phyloP scores from a whole-genome alignment of 2,113 vertebrate species.

The Zosterops hypoxanthus region DNA sequence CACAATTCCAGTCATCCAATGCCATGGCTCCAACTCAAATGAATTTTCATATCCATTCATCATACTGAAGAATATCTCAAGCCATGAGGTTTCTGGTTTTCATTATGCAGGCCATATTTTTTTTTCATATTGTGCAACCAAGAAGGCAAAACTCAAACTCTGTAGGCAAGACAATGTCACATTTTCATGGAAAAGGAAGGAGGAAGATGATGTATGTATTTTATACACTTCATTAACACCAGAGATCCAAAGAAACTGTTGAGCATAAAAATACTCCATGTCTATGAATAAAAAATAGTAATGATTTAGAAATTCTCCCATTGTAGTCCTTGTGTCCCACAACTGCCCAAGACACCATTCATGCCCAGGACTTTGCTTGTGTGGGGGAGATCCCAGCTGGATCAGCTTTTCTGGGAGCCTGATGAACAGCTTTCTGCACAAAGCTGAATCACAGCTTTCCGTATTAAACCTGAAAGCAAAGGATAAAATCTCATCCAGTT shows the following conservation, averaged over 20 bases:
- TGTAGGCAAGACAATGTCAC: neutral
- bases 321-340: fast-evolving
- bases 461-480: neutral
- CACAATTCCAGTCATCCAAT: neutral
- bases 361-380: neutral
- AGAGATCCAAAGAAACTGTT: neutral
- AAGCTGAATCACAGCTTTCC: neutral
- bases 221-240: neutral
- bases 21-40: neutral
- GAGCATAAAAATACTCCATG: neutral
- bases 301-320: neutral
- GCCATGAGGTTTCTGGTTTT: neutral
- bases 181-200: neutral
- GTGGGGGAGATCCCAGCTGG: neutral
- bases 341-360: neutral
- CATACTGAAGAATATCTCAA: neutral
- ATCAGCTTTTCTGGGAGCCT: neutral
- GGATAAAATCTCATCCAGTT: neutral
- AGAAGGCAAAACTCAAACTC: neutral
- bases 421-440: neutral
- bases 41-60: neutral
- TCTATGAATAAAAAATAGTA: neutral
- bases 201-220: neutral
- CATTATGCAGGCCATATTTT: neutral
- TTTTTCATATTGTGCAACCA: neutral